Percentiles rank a stretch among this genome's conserved stretches.
phyloP scores from a whole-genome alignment of 2,797 vertebrate species.

The Pseudotriccus pelzelni region DNA sequence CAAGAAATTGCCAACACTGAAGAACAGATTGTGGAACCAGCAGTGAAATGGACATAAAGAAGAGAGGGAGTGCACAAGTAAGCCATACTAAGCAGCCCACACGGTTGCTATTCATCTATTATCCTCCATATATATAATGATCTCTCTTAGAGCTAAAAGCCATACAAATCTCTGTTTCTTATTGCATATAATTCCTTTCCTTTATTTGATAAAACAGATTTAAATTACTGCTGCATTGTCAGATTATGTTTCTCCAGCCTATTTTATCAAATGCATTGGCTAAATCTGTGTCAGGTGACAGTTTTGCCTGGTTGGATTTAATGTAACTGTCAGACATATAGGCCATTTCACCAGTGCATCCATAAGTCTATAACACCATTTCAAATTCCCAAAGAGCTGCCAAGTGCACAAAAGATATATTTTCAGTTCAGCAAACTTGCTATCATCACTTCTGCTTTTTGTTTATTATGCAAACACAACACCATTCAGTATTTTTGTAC shows the following conservation, averaged over 20 bases:
- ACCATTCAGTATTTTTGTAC: constrained; percentile 40
- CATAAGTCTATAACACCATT: neutral
- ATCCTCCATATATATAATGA: neutral
- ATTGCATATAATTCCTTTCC: neutral
- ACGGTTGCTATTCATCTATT: neutral
- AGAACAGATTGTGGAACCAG: constrained; percentile 33
- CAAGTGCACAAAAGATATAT: constrained; percentile 22
- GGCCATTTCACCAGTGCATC: neutral
- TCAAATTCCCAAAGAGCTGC: neutral
- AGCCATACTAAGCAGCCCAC: neutral
- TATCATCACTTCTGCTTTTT: constrained; percentile 31
- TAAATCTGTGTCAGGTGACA: neutral
- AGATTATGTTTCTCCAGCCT: neutral
- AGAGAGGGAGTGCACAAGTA: neutral
- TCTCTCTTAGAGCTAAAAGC: neutral
- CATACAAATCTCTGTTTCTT: neutral
- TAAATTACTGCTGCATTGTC: neutral
- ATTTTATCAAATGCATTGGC: neutral
- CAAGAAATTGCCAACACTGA: neutral
- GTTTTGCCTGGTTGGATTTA: neutral
- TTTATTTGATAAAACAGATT: constrained; percentile 20
- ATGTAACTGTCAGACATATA: neutral
- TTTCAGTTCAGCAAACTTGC: constrained; percentile 40
- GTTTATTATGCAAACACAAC: constrained; percentile 39
- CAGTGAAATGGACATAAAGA: constrained; percentile 31